A percentile compares a stretch with the other conserved stretches of the same genome.
These are phyloP conservation scores for Stichodactyla mertensii DNA, from an alignment of 64 coral and sea anemone species.

Conservation along the genomic window DNA sequence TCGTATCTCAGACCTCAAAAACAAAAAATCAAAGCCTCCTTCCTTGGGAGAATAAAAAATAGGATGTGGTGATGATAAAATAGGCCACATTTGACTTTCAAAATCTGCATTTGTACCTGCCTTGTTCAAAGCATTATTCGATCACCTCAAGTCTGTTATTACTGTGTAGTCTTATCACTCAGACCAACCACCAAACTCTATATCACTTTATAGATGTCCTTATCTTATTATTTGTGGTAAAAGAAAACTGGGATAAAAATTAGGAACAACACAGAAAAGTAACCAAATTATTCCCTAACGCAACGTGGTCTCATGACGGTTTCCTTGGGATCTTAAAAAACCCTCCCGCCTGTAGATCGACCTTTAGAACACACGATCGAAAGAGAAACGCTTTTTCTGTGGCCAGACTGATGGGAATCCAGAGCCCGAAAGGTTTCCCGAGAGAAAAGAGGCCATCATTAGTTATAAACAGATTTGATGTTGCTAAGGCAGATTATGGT, in stretches of 20 bases:
- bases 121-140: neutral
- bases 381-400: neutral
- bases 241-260: conserved; percentile 4
- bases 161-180: neutral
- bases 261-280: neutral
- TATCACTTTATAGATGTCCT: conserved; percentile 1
- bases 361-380: neutral
- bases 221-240: conserved; percentile 19
- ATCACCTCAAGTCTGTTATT: neutral
- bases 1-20: neutral
- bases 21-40: neutral
- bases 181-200: conserved; percentile 1
- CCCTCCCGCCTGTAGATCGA: neutral
- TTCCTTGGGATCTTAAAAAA: too few species aligned
- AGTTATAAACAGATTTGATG: conserved; percentile 17
- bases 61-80: neutral
- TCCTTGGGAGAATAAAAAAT: neutral
- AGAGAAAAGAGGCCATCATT: conserved; percentile 1
- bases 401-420: neutral
- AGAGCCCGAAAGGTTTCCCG: neutral
- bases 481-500: neutral
- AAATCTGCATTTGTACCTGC: neutral
- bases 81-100: neutral
- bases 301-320: conserved; percentile 7
- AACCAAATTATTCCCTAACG: neutral